Base-by-base conservation (phyloP, 2,888 invertebrate species). In the Mechanitis messenoides region DNA sequence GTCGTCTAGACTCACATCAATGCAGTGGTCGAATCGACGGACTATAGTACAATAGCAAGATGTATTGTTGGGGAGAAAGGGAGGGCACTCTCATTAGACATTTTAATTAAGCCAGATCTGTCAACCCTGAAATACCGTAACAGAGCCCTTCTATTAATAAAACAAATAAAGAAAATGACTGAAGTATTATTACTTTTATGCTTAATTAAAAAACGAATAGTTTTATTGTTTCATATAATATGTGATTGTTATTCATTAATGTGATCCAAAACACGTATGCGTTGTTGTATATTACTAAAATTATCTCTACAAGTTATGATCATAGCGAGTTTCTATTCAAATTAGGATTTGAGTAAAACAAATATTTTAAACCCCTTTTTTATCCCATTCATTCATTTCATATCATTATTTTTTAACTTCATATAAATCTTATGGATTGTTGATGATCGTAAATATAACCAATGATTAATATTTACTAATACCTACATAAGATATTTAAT, bases 71-170 rank as follows among this genome's bases (percentile, higher is more conserved):
- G 60, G 11, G 55, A 55, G 20, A 45, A 11, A 38, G 35, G 33
- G 56, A 42, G 38, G 53, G 47, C 63, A 66, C 61, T 60, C 60
- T 66, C 66, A 64, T 66, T 66, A 66, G 61, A 62, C 66, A 66
- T 66, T 66, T 62, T 59, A 63, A 54, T 64, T 61, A 67, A 66
- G 62, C 61, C 62, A 59, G 64, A 66, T 66, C 64, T 64, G 66
- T 66, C 62, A 66, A 55, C 59, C 53, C 58, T 31, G 53, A 57
- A 59, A 57, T 61, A 33, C 57, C 60, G 56, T 38, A 58, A 64
- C 63, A 56, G 53, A 58, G 56, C 61, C 54, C 54, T 59, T 50
- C 20, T 20, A 6, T 50, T 50, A 3, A 5, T 50, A 31, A 50
- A 50, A 50, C 47, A 50, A 50, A 50, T 50, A 28, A 50, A 50